Evolutionary conservation across 2,113 vertebrate genomes (phyloP).

Genomic region (Taurulus bubalis): DNA sequence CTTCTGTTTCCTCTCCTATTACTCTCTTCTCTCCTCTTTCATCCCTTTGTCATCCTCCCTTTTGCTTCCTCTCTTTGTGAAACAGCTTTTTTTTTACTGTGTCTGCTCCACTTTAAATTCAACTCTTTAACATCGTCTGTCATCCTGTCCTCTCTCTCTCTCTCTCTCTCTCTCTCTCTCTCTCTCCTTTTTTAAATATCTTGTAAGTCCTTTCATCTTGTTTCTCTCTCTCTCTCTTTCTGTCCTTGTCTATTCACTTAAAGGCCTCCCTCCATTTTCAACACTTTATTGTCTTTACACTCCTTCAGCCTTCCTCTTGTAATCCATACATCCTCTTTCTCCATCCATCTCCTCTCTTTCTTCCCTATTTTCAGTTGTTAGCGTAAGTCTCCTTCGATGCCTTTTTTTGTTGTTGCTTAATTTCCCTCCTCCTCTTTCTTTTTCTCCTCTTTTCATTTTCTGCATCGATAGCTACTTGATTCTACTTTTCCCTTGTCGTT

Average conservation of each 20-base stretch:
- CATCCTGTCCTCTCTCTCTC: neutral
- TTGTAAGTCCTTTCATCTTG: neutral
- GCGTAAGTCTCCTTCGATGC: slow-evolving; percentile 31
- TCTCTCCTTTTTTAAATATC: neutral
- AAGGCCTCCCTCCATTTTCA: neutral
- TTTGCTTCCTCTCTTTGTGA: neutral
- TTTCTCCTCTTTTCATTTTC: slow-evolving; percentile 85
- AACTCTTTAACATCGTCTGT: neutral
- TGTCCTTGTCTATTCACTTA: neutral
- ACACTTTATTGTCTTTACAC: slow-evolving; percentile 11
- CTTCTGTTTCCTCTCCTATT: neutral
- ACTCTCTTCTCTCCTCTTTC: neutral
- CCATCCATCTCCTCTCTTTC: slow-evolving; percentile 26
- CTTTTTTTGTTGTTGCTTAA: slow-evolving; percentile 50
- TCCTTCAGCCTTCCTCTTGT: neutral
- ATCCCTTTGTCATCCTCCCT: neutral
- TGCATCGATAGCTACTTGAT: slow-evolving; percentile 87
- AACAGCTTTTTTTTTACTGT: neutral
- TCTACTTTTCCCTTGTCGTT: slow-evolving; percentile 85
- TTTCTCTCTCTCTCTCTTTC: neutral
- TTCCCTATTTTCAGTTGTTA: slow-evolving; percentile 32
- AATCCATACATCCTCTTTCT: slow-evolving; percentile 29
- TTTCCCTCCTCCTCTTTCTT: slow-evolving; percentile 59
- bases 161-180: neutral
- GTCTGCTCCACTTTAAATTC: neutral